Evolutionary conservation across 2,797 vertebrate species (phyloP), one percentile per base, ranked within the genome.

Genomic region (Chelon auratus): DNA sequence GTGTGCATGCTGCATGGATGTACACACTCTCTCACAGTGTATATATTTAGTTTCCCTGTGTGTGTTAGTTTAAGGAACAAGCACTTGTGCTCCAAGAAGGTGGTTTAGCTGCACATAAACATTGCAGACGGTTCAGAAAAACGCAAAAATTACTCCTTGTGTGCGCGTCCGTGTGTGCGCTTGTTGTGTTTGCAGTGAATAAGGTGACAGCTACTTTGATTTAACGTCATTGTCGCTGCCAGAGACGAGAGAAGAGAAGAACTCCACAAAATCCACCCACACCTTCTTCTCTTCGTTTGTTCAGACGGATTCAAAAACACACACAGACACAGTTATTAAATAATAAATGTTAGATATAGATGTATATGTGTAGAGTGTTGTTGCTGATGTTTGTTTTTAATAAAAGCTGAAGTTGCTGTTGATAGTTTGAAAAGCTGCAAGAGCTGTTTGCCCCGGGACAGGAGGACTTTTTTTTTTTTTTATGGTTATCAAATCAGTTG

Each of bases 191-290:
- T 62, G 48, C 9, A 61, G 66, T 86, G 82, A 85, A 77, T 80
- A 74, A 74, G 70, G 40, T 56, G 86, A 88, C 90, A 85, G 67
- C 53, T 72, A 40, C 78, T 90, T 75, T 88, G 86, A 88, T 87
- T 82, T 68, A 26, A 69, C 74, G 82, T 81, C 83, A 87, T 83
- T 82, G 60, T 52, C 52, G 43, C 64, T 56, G 75, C 51, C 26
- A 36, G 36, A 82, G 63, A 60, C 57, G 52, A 5, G 13, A n/a
- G 53, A 59, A 63, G 62, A 2, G 10, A 45, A 18, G 43, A 42
- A 33, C 18, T 48, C 9, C 50, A 26, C 37, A 26, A 67, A 65
- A 57, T 55, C 17, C 55, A 30, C 47, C 72, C 65, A 77, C 68
- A 53, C 62, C 22, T 26, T 26, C 4, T 57, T 68, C 20, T 45